phyloP scores from a whole-genome alignment of 2,888 invertebrate species.

The Prenolepis imparis region DNA sequence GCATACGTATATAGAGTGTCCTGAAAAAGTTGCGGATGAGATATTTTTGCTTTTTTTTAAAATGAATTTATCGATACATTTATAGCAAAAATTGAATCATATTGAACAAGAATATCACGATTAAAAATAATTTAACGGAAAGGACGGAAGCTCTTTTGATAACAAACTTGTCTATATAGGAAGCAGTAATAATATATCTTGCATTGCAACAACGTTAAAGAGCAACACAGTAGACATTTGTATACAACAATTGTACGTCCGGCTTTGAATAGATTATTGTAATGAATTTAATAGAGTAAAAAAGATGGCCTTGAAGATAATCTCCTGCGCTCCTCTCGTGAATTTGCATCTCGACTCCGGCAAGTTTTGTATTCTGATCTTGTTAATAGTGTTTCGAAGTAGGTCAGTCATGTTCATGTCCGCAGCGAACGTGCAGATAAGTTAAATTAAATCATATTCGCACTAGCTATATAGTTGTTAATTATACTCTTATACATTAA shows the following conservation, averaged over 20 bases:
- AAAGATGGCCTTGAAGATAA: conserved; percentile 48
- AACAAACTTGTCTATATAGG: background rate
- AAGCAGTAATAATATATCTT: background rate
- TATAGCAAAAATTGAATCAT: background rate
- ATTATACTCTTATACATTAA: conserved; percentile 19
- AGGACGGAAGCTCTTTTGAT: background rate
- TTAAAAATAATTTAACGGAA: background rate
- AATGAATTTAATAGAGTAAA: conserved; percentile 36
- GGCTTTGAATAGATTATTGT: conserved; percentile 16
- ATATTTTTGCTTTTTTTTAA: background rate
- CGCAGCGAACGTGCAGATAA: conserved; percentile 45
- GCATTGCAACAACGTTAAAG: background rate
- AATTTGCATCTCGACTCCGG: conserved; percentile 61
- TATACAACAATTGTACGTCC: background rate
- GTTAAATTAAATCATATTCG: conserved; percentile 48
- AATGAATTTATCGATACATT: conserved; percentile 1
- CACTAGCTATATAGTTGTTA: conserved; percentile 11
- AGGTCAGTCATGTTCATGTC: conserved; percentile 56
- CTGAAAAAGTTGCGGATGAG: background rate
- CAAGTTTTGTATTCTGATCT: conserved; percentile 62
- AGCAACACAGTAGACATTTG: background rate
- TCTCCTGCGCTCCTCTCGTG: conserved; percentile 40
- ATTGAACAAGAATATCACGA: background rate
- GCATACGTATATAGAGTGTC: background rate
- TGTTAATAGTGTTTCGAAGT: conserved; percentile 60